A percentile compares a stretch with the other conserved stretches of the same genome.
phyloP scores from a whole-genome alignment of 2,113 vertebrate genomes.

The Plectropomus leopardus region DNA sequence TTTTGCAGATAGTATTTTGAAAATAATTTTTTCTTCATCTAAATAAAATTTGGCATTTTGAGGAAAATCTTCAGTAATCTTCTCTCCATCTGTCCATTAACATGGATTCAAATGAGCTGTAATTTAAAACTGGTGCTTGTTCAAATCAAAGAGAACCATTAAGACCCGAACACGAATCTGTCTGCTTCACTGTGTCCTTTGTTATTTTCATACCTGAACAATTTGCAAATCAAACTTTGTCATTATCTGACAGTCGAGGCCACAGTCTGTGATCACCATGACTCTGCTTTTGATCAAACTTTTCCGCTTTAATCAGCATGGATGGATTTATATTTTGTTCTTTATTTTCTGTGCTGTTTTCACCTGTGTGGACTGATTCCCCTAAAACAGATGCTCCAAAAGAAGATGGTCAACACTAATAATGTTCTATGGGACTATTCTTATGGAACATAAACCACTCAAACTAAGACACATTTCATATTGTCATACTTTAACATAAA shows the following conservation, averaged over 20 bases:
- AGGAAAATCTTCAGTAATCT: neutral
- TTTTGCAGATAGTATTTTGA: no score
- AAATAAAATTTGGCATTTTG: no score
- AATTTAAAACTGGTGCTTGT: constrained; percentile 4
- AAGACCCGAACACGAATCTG: neutral
- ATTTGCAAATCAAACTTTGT: neutral
- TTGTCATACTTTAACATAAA: no score
- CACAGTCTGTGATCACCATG: neutral
- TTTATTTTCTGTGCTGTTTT: neutral
- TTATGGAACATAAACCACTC: no score
- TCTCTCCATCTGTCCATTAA: neutral
- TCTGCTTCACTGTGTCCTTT: neutral
- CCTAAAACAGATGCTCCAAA: no score
- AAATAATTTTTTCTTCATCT: no score
- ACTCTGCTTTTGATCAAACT: neutral
- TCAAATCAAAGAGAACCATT: neutral
- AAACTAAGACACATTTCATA: no score
- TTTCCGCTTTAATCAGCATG: neutral
- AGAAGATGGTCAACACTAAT: no score
- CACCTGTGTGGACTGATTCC: neutral
- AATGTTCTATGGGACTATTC: no score
- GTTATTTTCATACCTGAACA: neutral
- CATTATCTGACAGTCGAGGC: neutral
- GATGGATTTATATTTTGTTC: no score
- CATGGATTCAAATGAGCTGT: constrained; percentile 25